phyloP scores from a whole-genome alignment of 2,797 vertebrate species.

The Sylvia borin region DNA sequence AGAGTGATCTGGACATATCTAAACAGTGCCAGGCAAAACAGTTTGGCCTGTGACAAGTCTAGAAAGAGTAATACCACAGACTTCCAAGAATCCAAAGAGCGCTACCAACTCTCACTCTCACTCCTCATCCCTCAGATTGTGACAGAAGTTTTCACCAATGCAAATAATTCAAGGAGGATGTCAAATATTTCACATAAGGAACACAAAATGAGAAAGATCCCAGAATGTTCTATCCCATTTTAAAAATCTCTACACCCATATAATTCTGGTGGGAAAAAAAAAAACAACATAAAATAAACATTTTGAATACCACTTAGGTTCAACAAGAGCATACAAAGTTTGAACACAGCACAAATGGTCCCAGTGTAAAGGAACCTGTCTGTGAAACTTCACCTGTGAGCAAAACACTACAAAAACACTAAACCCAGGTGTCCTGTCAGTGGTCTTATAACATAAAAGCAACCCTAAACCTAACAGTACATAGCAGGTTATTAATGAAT shows the following conservation, averaged over 20 bases:
- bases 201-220: not conserved
- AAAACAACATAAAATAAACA: not conserved
- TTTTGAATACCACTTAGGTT: not conserved
- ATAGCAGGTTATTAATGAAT: not conserved
- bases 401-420: not conserved
- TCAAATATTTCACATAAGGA: not conserved
- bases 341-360: not conserved
- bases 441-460: not conserved
- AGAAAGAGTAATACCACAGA: not conserved
- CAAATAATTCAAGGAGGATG: not conserved
- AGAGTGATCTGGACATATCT: not conserved
- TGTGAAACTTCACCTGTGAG: not conserved
- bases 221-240: not conserved
- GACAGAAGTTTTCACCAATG: not conserved
- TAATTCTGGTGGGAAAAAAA: not conserved
- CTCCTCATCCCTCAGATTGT: not conserved
- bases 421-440: not conserved
- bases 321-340: not conserved
- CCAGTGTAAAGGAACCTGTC: not conserved
- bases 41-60: not conserved
- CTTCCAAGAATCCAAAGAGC: not conserved
- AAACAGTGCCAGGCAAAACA: not conserved
- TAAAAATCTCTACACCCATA: not conserved
- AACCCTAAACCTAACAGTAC: not conserved
- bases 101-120: not conserved